Conservation (phyloP, 2,113 vertebrate genomes). For the Triplophysa rosa region DNA sequence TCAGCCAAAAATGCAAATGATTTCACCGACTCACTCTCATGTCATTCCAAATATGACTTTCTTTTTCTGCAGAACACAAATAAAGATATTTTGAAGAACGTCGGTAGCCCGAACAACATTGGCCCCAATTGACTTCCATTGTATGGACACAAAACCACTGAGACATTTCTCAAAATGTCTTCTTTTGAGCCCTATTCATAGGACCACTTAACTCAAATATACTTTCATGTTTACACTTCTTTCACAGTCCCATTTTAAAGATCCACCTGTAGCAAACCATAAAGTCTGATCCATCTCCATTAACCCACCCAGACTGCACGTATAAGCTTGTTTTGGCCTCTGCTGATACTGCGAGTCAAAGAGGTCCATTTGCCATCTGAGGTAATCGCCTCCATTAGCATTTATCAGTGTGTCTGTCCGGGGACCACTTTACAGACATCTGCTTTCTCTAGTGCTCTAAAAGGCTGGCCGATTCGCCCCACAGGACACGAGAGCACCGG, state of each 20-base stretch:
- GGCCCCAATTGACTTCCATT: too few relatives aligned
- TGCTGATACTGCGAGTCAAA: constrained; percentile 57
- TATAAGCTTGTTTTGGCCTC: constrained; percentile 52
- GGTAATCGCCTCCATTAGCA: constrained; percentile 76
- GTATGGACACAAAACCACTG: too few relatives aligned
- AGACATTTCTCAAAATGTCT: too few relatives aligned
- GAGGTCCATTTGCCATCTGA: constrained; percentile 71
- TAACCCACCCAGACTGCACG: constrained; percentile 46
- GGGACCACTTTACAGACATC: constrained; percentile 74
- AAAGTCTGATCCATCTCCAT: constrained; percentile 53
- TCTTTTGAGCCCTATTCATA: too few relatives aligned
- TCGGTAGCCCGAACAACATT: too few relatives aligned
- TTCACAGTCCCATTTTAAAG: constrained; percentile 36
- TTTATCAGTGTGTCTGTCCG: constrained; percentile 69
- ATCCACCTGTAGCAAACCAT: constrained; percentile 52
- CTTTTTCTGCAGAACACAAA: too few relatives aligned
- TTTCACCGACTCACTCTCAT: too few relatives aligned
- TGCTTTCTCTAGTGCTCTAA: constrained; percentile 69
- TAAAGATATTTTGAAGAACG: too few relatives aligned
- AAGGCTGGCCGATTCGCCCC: constrained; percentile 64
- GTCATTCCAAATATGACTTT: too few relatives aligned
- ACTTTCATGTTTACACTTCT: neutral
- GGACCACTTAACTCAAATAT: too few relatives aligned
- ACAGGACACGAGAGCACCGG: constrained; percentile 48
- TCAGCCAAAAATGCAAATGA: too few relatives aligned